Evolutionary conservation across 2,888 invertebrate genomes (phyloP).

Genomic region (Synanthedon myopaeformis): DNA sequence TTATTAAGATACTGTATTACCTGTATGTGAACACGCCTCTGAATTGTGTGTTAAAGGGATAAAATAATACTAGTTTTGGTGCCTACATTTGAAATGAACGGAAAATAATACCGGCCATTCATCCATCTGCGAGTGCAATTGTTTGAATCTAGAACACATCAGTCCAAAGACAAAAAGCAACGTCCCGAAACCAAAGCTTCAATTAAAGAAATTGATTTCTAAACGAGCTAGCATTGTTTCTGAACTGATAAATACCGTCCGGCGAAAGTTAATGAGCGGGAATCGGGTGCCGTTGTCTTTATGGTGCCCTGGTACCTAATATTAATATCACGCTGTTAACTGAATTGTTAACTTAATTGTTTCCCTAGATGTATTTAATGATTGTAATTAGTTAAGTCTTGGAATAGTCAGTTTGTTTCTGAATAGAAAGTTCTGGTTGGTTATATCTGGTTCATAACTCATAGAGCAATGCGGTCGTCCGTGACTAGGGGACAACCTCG

Average conservation of each 20-base stretch:
- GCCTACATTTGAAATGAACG: too few relatives aligned
- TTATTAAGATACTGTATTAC: too few relatives aligned
- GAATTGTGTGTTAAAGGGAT: too few relatives aligned
- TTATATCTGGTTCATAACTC: not conserved
- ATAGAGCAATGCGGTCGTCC: too few relatives aligned
- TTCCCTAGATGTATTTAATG: slow-evolving; percentile 4
- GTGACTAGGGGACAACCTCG: too few relatives aligned
- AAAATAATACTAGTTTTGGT: too few relatives aligned
- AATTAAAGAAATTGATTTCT: slow-evolving; percentile 14
- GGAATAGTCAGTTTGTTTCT: slow-evolving; percentile 1
- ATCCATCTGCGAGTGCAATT: too few relatives aligned
- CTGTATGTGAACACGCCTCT: too few relatives aligned
- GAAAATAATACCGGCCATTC: too few relatives aligned
- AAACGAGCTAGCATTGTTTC: slow-evolving; percentile 15
- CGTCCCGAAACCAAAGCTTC: slow-evolving; percentile 11
- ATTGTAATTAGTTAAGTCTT: slow-evolving; percentile 5
- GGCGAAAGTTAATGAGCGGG: not conserved
- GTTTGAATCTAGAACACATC: too few relatives aligned
- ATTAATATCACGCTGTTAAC: slow-evolving; percentile 8
- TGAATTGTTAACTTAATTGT: slow-evolving; percentile 22
- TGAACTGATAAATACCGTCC: slow-evolving; percentile 1
- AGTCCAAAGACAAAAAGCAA: not conserved
- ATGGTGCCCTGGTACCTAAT: slow-evolving; percentile 5
- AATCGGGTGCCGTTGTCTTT: not conserved
- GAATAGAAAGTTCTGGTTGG: not conserved